A percentile compares a stretch with the other conserved stretches of the same genome.
Conservation (phyloP, 2,797 vertebrate genomes). For the Podarcis siculus region DNA sequence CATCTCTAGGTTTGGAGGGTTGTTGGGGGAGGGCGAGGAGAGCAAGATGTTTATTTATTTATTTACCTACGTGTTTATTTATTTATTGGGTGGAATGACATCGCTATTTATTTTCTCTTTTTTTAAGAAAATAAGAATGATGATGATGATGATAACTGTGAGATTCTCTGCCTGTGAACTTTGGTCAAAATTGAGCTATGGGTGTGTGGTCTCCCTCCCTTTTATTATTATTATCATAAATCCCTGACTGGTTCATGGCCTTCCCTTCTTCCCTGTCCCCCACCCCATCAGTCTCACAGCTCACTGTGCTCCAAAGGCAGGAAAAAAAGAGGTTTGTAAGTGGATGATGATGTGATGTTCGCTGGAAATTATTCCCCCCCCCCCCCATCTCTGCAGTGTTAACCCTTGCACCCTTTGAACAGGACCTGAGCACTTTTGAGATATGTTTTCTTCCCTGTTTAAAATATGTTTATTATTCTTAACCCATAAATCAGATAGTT, state of each 20-base stretch:
- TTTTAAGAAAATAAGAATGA: background rate
- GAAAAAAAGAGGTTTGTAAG: background rate
- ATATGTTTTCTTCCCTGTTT: background rate
- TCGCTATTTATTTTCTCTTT: background rate
- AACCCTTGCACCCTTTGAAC: too few species aligned
- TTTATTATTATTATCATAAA: accelerated
- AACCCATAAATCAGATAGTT: background rate
- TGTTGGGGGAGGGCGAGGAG: background rate
- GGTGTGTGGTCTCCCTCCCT: accelerated
- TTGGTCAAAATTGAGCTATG: accelerated
- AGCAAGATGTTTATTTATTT: background rate
- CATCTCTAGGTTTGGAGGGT: background rate
- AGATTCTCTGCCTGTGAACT: background rate
- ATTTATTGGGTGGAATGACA: background rate
- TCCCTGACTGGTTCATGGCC: background rate
- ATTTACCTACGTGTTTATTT: background rate
- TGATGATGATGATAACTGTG: background rate
- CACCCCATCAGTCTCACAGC: background rate
- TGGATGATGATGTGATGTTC: background rate
- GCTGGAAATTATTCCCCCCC: background rate
- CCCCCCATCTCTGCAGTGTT: background rate
- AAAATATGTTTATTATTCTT: background rate
- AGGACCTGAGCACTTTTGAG: background rate
- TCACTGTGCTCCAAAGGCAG: background rate
- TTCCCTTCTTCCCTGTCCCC: background rate